phyloP scores from a whole-genome alignment of 2,888 invertebrate species.

The Meliscaeva auricollis region DNA sequence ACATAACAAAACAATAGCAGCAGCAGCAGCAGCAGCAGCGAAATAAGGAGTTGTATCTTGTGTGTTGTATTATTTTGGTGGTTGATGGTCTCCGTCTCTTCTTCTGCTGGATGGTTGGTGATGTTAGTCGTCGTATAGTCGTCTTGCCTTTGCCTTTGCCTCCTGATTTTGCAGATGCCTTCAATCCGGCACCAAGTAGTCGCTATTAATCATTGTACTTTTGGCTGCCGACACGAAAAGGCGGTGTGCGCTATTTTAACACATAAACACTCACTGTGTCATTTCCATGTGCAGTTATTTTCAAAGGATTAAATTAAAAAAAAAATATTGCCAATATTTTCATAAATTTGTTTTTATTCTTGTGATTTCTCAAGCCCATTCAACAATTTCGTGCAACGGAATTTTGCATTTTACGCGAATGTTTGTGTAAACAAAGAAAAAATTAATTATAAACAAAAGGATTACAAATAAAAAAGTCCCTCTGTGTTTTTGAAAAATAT shows the following conservation, averaged over 20 bases:
- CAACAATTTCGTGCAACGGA: slow-evolving; percentile 36
- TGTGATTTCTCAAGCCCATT: not conserved
- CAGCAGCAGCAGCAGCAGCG: slow-evolving; percentile 41
- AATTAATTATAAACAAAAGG: slow-evolving; percentile 68
- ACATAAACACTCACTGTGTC: slow-evolving; percentile 40
- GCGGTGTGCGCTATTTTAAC: slow-evolving; percentile 79
- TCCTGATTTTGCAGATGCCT: slow-evolving; percentile 71
- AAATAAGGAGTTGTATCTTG: slow-evolving; percentile 70
- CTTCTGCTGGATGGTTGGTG: too few relatives aligned
- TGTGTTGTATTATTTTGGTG: slow-evolving; percentile 56
- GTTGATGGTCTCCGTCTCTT: slow-evolving; percentile 54
- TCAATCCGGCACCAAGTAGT: slow-evolving; percentile 76
- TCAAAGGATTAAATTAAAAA: slow-evolving; percentile 59
- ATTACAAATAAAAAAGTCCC: slow-evolving; percentile 34
- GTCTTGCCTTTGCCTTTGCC: slow-evolving; percentile 54
- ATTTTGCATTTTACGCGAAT: slow-evolving; percentile 28
- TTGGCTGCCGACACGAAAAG: slow-evolving; percentile 83
- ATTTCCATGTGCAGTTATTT: slow-evolving; percentile 59
- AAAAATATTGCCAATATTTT: not conserved
- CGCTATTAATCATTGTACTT: slow-evolving; percentile 84
- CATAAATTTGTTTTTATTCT: slow-evolving; percentile 23
- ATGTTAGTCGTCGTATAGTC: not conserved
- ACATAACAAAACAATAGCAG: slow-evolving; percentile 51
- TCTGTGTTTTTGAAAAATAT: slow-evolving; percentile 40
- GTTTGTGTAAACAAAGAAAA: slow-evolving; percentile 12